These are phyloP conservation scores for Aplocera efformata DNA, from an alignment of 2,888 invertebrate species.

Conservation along the genomic window DNA sequence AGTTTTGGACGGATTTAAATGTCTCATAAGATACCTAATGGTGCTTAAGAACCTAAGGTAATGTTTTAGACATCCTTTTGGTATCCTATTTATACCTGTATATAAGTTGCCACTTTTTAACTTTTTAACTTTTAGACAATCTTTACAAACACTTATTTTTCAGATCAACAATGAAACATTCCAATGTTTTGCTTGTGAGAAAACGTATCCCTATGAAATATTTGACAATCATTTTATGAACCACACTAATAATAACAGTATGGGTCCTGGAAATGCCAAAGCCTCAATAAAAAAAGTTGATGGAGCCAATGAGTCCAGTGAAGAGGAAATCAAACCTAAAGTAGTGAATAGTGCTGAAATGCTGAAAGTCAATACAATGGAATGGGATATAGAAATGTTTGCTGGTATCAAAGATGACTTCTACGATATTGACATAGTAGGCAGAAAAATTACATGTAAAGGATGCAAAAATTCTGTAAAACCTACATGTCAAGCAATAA, in stretches of 20 bases:
- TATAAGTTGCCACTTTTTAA: no score
- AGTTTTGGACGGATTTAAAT: no score
- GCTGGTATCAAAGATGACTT: conserved; percentile 30
- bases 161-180: conserved; percentile 42
- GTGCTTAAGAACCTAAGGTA: no score
- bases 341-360: conserved; percentile 6
- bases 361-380: conserved; percentile 16
- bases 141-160: conserved; percentile 20
- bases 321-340: no score
- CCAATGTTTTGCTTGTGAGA: conserved; percentile 54
- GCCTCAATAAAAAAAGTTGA: no score
- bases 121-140: neutral
- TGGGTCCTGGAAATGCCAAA: no score
- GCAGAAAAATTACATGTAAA: conserved; percentile 39
- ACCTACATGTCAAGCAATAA: conserved; percentile 28
- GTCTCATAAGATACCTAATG: no score
- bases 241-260: conserved; percentile 12
- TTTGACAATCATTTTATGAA: conserved; percentile 33
- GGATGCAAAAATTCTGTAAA: conserved; percentile 35
- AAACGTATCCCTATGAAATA: conserved; percentile 22
- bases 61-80: no score
- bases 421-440: conserved; percentile 36
- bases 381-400: conserved; percentile 27
- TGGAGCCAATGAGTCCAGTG: no score
- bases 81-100: no score